These are phyloP conservation scores for Pedionomus torquatus DNA, from an alignment of 2,113 vertebrate genomes.

Conservation along the genomic window DNA sequence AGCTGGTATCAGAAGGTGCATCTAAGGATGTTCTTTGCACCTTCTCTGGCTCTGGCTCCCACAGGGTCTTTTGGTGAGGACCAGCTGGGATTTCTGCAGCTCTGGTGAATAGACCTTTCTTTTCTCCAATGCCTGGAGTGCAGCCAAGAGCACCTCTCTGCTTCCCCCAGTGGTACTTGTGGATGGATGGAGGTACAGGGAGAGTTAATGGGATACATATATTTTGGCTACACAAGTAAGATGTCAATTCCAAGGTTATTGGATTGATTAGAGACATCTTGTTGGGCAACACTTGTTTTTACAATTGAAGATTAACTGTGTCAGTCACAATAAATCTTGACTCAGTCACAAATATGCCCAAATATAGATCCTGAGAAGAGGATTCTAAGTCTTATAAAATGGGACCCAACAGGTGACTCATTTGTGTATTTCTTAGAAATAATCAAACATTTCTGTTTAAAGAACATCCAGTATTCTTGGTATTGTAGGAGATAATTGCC, in stretches of 20 bases:
- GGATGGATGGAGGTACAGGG: not conserved
- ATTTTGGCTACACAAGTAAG: not conserved
- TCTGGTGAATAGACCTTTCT: not conserved
- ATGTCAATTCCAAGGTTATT: not conserved
- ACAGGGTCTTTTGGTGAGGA: not conserved
- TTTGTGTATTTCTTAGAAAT: not conserved
- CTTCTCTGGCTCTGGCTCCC: not conserved
- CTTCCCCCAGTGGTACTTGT: not conserved
- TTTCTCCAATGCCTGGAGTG: not conserved
- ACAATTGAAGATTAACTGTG: not conserved
- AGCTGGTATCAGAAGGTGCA: not conserved
- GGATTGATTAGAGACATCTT: not conserved
- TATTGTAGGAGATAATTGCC: slow-evolving; percentile 3
- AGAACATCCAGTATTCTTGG: not conserved
- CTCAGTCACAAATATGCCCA: not conserved
- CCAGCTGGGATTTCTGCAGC: not conserved
- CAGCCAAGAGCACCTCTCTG: not conserved
- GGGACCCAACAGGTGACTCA: not conserved
- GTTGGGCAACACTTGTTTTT: not conserved
- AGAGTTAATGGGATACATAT: not conserved
- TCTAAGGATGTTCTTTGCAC: not conserved
- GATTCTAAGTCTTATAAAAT: not conserved
- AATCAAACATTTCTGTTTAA: not conserved
- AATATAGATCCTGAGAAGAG: not conserved
- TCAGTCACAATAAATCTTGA: not conserved